Percentiles rank a stretch among this genome's conserved stretches.
phyloP scores from a whole-genome alignment of 2,888 invertebrate genomes.

The Cephus pulcher region DNA sequence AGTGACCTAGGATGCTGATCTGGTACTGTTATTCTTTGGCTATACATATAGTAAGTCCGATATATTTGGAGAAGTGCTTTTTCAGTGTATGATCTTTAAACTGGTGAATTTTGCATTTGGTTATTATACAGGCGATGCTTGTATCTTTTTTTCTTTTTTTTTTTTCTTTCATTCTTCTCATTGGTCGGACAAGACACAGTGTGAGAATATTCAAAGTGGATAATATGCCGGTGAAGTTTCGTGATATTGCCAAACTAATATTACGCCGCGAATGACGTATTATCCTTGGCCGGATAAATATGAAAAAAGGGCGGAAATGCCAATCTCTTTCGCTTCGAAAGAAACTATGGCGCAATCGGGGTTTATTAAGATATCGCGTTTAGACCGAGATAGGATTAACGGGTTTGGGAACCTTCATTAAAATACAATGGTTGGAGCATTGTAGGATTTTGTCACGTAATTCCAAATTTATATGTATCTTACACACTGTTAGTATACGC shows the following conservation, averaged over 20 bases:
- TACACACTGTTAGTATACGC: neutral
- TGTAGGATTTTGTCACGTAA: neutral
- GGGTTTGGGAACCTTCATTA: neutral
- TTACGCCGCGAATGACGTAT: neutral
- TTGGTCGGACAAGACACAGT: too few relatives aligned
- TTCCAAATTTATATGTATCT: neutral
- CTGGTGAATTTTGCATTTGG: too few relatives aligned
- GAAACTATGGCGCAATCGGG: neutral
- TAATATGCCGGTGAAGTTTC: neutral
- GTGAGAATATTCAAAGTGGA: neutral
- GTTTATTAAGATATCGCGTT: neutral
- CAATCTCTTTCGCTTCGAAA: neutral
- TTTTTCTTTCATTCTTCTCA: too few relatives aligned
- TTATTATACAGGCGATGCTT: too few relatives aligned
- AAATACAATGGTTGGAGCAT: neutral
- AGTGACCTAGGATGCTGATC: neutral
- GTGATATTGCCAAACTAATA: neutral
- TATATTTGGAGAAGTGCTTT: neutral
- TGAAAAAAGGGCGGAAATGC: neutral
- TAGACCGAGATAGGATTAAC: neutral
- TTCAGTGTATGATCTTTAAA: too few relatives aligned
- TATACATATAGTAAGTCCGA: neutral
- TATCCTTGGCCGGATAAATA: neutral
- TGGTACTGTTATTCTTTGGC: neutral
- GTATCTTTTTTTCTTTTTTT: too few relatives aligned